Base-by-base conservation (phyloP, 2,888 invertebrate genomes). In the Protophormia terraenovae region DNA sequence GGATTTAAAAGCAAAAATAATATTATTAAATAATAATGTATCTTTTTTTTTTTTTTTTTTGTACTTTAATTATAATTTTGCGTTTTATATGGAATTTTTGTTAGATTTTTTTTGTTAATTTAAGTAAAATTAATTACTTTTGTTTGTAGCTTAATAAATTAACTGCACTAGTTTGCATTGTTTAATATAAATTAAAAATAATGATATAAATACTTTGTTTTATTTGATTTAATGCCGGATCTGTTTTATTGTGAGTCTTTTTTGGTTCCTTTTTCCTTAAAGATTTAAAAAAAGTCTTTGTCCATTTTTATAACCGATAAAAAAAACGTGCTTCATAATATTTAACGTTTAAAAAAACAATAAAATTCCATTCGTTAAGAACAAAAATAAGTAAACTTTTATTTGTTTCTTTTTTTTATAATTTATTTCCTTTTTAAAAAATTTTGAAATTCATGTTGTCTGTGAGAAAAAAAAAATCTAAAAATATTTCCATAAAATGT, bases 61-160 rank as follows among this genome's bases (percentile, higher is more conserved):
- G 4, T 71, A 19, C n/a, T n/a, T n/a, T n/a, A n/a, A n/a, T n/a
- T n/a, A n/a, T n/a, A n/a, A n/a, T n/a, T n/a, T n/a, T n/a, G n/a
- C n/a, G n/a, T n/a, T n/a, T n/a, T n/a, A n/a, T n/a, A 7, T 62
- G 58, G 19, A 16, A 55, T 45, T 67, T 47, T 24, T 71, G 1
- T 29, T 45, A 62, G 10, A n/a, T 50, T n/a, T 35, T 12, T 41
- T 47, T 55, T n/a, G n/a, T n/a, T n/a, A n/a, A n/a, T 55, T 45
- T 75, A 78, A 71, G 64, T 79, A 71, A 72, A 72, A 72, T 79
- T 79, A 79, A 79, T 79, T 64, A 71, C 14, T n/a, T 6, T 62
- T 35, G 3, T 67, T 53, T 14, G 24, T 5, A 14, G 6, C 27
- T 58, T 58, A 4, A 45, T 38, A 38, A 38, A 38, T 47, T 32